Conservation (phyloP, 2,113 vertebrate genomes). For the Ascaphus truei region DNA sequence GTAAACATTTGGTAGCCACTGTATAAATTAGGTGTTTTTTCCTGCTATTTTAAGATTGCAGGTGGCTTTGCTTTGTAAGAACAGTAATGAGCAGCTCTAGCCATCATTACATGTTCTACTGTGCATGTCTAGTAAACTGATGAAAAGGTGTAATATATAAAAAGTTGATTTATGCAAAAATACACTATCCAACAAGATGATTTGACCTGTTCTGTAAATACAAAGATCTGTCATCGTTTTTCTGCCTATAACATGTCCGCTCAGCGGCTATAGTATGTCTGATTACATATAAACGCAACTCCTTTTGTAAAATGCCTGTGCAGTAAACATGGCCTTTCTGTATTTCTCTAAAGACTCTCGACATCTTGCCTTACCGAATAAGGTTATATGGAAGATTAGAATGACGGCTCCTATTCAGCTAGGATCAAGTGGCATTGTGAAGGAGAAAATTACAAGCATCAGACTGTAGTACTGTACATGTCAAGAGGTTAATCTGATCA, state of each 20-base stretch:
- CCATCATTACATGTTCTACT: no score
- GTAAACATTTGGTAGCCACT: no score
- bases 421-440: conserved; percentile 34
- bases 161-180: no score
- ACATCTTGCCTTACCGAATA: background rate
- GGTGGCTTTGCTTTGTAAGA: no score
- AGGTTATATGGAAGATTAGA: conserved; percentile 8
- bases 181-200: no score
- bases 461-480: conserved; percentile 3
- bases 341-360: background rate
- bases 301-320: background rate
- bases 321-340: background rate
- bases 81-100: no score
- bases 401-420: conserved; percentile 22
- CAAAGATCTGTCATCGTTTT: no score
- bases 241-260: background rate
- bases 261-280: background rate
- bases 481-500: conserved; percentile 11
- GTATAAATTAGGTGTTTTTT: no score
- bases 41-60: no score
- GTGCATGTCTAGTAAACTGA: no score
- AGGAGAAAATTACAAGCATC: conserved; percentile 30
- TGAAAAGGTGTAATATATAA: no score
- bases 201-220: no score
- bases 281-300: background rate